A percentile compares a stretch with the other conserved stretches of the same genome.
Conservation (phyloP, 2,888 invertebrate species). For the Drosophila differens region DNA sequence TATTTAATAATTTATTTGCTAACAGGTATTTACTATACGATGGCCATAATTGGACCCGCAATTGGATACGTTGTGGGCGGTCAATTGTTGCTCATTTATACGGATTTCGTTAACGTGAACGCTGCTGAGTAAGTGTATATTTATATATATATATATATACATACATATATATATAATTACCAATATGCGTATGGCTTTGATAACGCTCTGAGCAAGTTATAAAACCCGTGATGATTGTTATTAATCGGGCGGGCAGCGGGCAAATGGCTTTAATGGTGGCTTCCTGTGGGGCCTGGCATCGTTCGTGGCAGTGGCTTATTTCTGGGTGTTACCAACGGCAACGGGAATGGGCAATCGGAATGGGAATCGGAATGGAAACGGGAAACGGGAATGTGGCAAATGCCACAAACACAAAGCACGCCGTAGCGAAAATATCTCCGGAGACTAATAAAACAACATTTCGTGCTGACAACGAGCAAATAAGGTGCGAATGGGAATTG, state of each 20-base stretch:
- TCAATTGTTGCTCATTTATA: slow-evolving; percentile 91
- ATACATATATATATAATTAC: slow-evolving; percentile 4
- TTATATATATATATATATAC: slow-evolving; percentile 16
- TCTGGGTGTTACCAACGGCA: slow-evolving; percentile 59
- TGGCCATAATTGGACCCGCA: slow-evolving; percentile 93
- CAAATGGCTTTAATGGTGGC: slow-evolving; percentile 58
- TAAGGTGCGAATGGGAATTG: slow-evolving; percentile 65
- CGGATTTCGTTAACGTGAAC: slow-evolving; percentile 89
- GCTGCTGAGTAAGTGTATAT: slow-evolving; percentile 88
- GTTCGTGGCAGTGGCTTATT: slow-evolving; percentile 53
- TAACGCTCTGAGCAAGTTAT: slow-evolving; percentile 34
- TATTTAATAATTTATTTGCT: not conserved
- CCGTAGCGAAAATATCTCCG: slow-evolving; percentile 68
- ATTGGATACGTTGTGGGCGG: slow-evolving; percentile 94
- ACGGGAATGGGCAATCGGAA: not conserved
- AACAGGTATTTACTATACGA: slow-evolving; percentile 92
- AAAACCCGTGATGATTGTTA: slow-evolving; percentile 64
- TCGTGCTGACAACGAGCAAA: slow-evolving; percentile 76
- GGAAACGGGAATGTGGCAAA: slow-evolving; percentile 18
- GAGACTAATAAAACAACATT: slow-evolving; percentile 84
- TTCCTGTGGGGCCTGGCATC: slow-evolving; percentile 17
- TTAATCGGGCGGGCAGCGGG: slow-evolving; percentile 54
- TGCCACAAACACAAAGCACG: slow-evolving; percentile 55
- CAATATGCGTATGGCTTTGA: slow-evolving; percentile 13
- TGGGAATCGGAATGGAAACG: not conserved